Evolutionary conservation across 2,888 invertebrate species (phyloP), one percentile per base, ranked within the genome.

Genomic region (Metalampra italica): DNA sequence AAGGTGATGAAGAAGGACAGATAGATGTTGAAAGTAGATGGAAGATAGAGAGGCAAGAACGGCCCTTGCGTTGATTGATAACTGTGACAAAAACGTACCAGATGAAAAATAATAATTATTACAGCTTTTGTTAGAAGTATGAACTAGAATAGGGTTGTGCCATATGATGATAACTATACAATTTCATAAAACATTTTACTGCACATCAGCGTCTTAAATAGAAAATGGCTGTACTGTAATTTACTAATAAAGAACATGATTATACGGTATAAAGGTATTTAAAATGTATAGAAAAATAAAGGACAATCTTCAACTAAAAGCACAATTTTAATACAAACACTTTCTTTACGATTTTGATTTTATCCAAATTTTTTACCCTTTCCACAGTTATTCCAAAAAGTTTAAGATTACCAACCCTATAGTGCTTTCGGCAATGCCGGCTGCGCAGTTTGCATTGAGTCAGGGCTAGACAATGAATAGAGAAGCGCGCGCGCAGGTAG

Each of bases 61-160:
- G 68, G 76, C 84, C 82, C 82, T 82, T 75, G 77, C 79, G 80
- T 88, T 90, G 90, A 90, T 90, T 90, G 90, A 90, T 90, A 90
- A 89, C 90, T 90, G 89, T 88, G 90, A 90, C 90, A 90, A 89
- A 88, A 89, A 89, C 84, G 89, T 79, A 80, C 80, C 87, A 87
- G 87, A 89, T 87, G 88, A 89, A 87, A 87, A 89, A 89, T 88
- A 89, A 89, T 89, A 84, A 89, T 89, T 88, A 89, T 88, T 84
- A 77, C 74, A 79, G 75, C 86, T 78, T 83, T 89, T 89, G 89
- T 89, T 82, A 83, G 77, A 81, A 71, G 79, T 77, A 83, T 78
- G 79, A 82, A 78, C 76, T 74, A 71, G 56, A 62, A 66, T 66
- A 89, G 88, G 88, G 88, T 77, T 87, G 76, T 63, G 62, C 54